Percentiles rank a stretch among this genome's conserved stretches.
These are phyloP conservation scores for Conus ventricosus DNA, from an alignment of 1,140 invertebrate genomes.

Conservation along the genomic window DNA sequence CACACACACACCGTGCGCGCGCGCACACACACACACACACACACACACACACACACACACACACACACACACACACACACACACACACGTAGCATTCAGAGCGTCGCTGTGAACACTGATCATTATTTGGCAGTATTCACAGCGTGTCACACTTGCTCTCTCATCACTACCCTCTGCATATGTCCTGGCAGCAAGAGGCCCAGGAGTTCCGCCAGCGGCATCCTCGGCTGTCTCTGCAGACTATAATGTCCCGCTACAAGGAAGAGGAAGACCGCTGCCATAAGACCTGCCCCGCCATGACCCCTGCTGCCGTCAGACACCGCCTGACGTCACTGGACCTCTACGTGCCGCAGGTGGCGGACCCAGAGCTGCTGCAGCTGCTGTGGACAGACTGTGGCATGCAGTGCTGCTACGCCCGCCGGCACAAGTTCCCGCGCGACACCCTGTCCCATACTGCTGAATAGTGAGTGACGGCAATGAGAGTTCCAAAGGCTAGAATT, in stretches of 20 bases:
- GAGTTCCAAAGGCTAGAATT: too few species aligned
- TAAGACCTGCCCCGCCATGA: constrained; percentile 35
- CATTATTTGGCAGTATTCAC: too few species aligned
- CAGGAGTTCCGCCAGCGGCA: constrained; percentile 52
- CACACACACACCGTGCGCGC: too few species aligned
- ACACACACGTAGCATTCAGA: too few species aligned
- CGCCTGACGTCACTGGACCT: constrained; percentile 41
- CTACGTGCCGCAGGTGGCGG: constrained; percentile 44
- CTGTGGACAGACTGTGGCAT: constrained; percentile 57
- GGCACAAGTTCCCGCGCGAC: constrained; percentile 42
- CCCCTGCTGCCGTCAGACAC: constrained; percentile 38
- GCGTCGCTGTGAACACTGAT: too few species aligned
- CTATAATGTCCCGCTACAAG: constrained; percentile 47
- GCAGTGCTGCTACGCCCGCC: constrained; percentile 53
- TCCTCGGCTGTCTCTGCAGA: constrained; percentile 50
- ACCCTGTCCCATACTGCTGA: constrained; percentile 30
- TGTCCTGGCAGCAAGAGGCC: constrained; percentile 44
- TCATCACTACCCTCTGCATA: too few species aligned
- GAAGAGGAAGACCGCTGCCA: constrained; percentile 51
- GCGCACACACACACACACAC: too few species aligned
- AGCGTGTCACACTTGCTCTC: too few species aligned
- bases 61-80: too few species aligned
- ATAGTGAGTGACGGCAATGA: constrained; percentile 22
- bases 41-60: too few species aligned
- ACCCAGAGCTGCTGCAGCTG: constrained; percentile 43